Base-by-base conservation (phyloP, 1,140 invertebrate species). In the Hypothenemus hampei region DNA sequence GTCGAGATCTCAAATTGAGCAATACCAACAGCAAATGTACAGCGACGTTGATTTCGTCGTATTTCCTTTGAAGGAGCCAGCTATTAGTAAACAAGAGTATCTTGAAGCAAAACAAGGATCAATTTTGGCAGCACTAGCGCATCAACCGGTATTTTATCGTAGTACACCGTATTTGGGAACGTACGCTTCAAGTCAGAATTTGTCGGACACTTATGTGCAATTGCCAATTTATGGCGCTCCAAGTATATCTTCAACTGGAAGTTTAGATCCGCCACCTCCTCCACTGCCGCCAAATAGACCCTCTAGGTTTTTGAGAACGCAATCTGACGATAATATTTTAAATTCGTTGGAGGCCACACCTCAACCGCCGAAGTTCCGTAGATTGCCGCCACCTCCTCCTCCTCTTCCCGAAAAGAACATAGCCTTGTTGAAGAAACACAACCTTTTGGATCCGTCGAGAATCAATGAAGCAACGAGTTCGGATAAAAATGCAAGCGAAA, bases 31-130 rank as follows among this genome's bases (percentile, higher is more conserved):
- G 62, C 89, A 92, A 64, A 77, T 92, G 13, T 90, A 89, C 60
- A 91, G 89, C 26, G 89, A 92, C 62, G 87, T 89, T 4, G 89
- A 93, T 68, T 93, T 90, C 64, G 89, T 92, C 0, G 88, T 92
- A 67, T 93, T 91, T 65, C 89, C 89, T 0, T 70, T 91, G 39
- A 89, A 92, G 71, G 89, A 93, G 72, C 89, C 89, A 16, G 84
- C 87, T 0, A 79, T 92, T 15, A 91, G 88, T 51, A 87, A 90
- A 68, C 89, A 92, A 69, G 90, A 93, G 67, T 93, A 93, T 70
- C 78, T 91, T 60, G 89, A 92, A 63, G 86, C 87, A 5, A 92
- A 92, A 65, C 78, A 88, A 64, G 86, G 85, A 2, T 83, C 80
- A 0, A 62, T 83, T 4, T 59, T 83, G 21, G 81, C 81, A 0